Evolutionary conservation across 2,113 vertebrate genomes (phyloP), one percentile per base, ranked within the genome.

Genomic region (Pseudorasbora parva): DNA sequence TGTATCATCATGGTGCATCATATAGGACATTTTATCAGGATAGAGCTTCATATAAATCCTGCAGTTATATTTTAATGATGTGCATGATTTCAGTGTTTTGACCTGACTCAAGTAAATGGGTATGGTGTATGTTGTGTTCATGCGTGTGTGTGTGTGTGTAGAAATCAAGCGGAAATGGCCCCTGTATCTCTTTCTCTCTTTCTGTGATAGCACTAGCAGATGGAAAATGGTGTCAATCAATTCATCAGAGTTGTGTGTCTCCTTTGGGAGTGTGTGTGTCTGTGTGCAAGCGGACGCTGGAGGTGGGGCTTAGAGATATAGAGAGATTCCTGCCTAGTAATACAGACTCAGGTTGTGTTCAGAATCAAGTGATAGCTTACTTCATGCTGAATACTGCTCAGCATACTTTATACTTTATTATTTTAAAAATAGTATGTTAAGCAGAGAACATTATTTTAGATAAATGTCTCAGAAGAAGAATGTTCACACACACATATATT

Each of bases 161-260:
- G 86, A 87, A 85, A 84, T 71, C 17, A 71, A 88, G 86, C 84
- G 84, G 83, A 87, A 90, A 89, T 89, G 86, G 87, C 89, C 89
- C 83, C 78, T 51, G 87, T 86, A 88, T 79, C 72, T 88, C 57
- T 76, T 76, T 78, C 62, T 83, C 59, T 80, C 68, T 82, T 80
- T 82, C 83, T 81, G 88, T 89, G 90, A 92, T 89, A 90, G 91
- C 86, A 27, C 88, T 64, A 87, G 88, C 89, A 91, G 93, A 94
- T 93, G 91, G 91, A 90, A 92, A 93, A 93, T 91, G 92, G 91
- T 92, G 91, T 93, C 93, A 93, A 93, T 93, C 92, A 93, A 93
- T 93, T 92, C 91, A 93, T 92, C 91, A 93, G 91, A 89, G 91
- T 90, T 88, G 89, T 89, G 91, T 90, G 91, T 89, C 88, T 92